Evolutionary conservation across 2,797 vertebrate species (phyloP).

Genomic region (Catamblyrhynchus diadema): DNA sequence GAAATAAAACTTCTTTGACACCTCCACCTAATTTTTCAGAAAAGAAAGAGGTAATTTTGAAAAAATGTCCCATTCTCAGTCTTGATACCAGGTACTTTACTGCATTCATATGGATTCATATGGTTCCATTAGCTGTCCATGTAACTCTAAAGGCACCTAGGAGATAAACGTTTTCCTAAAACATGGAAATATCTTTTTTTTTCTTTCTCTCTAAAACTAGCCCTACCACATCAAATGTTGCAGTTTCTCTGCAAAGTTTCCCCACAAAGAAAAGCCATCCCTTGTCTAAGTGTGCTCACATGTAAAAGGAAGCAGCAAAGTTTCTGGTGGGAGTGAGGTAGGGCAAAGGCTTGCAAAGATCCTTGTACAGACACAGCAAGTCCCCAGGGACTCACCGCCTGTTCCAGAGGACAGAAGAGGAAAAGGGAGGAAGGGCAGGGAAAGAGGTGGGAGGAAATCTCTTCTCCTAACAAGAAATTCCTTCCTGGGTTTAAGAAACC

Average conservation of each 20-base stretch:
- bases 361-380: neutral
- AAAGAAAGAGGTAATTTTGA: neutral
- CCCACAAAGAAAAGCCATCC: neutral
- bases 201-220: neutral
- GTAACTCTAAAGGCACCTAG: neutral
- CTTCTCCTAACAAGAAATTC: conserved; percentile 26
- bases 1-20: neutral
- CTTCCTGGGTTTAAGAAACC: conserved; percentile 1
- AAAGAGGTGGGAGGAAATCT: conserved; percentile 26
- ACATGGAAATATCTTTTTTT: neutral
- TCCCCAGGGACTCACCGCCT: neutral
- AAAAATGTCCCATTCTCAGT: neutral
- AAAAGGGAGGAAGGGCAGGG: conserved; percentile 23
- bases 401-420: conserved; percentile 2
- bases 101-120: accelerated
- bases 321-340: neutral
- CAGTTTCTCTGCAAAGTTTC: neutral
- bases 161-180: neutral
- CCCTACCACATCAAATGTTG: neutral
- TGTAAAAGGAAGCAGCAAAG: neutral
- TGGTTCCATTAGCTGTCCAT: neutral
- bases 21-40: neutral
- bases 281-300: neutral
- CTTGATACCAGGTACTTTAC: neutral
- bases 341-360: conserved; percentile 13